A percentile compares a stretch with the other conserved stretches of the same genome.
Conservation (phyloP, 2,888 invertebrate genomes). For the Amphipyra berbera region DNA sequence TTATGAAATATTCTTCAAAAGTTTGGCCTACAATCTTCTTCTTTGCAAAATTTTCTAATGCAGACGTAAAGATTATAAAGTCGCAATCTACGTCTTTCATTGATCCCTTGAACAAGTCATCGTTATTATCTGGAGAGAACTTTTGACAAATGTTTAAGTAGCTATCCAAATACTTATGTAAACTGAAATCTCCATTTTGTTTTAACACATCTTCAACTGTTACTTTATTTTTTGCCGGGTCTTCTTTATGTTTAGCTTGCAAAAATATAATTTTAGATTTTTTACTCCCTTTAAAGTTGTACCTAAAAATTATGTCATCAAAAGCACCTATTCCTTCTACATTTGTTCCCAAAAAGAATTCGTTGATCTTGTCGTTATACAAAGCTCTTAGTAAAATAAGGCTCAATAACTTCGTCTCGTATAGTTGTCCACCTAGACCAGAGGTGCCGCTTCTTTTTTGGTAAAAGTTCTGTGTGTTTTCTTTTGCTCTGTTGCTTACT, state of each 20-base stretch:
- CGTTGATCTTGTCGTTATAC: conserved; percentile 17
- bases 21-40: conserved; percentile 1
- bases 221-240: conserved; percentile 25
- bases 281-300: conserved; percentile 16
- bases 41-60: conserved; percentile 16
- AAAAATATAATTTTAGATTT: conserved; percentile 38
- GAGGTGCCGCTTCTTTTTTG: conserved; percentile 33
- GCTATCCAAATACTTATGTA: conserved; percentile 40
- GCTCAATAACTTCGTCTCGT: conserved; percentile 53
- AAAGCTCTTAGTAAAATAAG: conserved; percentile 43
- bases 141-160: conserved; percentile 20
- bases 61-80: conserved; percentile 41
- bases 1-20: conserved; percentile 15
- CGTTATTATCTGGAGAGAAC: conserved; percentile 6
- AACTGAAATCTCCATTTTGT: conserved; percentile 24
- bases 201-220: conserved; percentile 23
- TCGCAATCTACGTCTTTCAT: conserved; percentile 20
- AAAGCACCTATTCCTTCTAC: conserved; percentile 45
- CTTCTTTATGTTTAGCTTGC: conserved; percentile 51
- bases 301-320: conserved; percentile 53
- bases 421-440: conserved; percentile 47
- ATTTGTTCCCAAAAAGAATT: conserved; percentile 35
- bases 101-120: conserved; percentile 17
- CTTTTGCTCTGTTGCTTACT: not conserved
- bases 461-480: conserved; percentile 6